These are phyloP conservation scores for Thunnus thynnus DNA, from an alignment of 2,113 vertebrate species.

Conservation along the genomic window DNA sequence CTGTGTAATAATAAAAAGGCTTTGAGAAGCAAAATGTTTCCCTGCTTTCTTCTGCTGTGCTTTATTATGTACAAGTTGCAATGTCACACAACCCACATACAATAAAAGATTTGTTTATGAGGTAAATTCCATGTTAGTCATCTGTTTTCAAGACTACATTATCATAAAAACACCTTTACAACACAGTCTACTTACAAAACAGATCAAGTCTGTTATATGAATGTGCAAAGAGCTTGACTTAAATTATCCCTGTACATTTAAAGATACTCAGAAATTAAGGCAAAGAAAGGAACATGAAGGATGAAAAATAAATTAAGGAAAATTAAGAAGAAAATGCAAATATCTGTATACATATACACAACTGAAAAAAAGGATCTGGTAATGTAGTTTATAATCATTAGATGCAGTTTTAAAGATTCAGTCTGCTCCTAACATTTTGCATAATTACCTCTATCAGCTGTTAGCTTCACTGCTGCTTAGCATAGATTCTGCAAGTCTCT, in stretches of 20 bases:
- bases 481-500: too few species aligned
- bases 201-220: background rate
- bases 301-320: background rate
- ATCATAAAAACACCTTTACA: conserved; percentile 37
- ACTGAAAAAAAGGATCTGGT: background rate
- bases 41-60: conserved; percentile 15
- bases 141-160: conserved; percentile 15
- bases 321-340: background rate
- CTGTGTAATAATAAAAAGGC: conserved; percentile 79
- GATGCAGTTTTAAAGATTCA: background rate
- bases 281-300: conserved; percentile 47
- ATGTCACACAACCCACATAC: conserved; percentile 13
- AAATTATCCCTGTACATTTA: conserved; percentile 17
- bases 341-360: background rate
- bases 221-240: conserved; percentile 44
- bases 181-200: conserved; percentile 6
- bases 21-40: conserved; percentile 63
- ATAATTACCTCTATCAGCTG: conserved; percentile 6
- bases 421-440: background rate
- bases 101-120: conserved; percentile 28
- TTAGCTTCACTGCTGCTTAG: background rate
- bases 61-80: conserved; percentile 61
- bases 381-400: background rate
- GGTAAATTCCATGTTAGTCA: conserved; percentile 27
- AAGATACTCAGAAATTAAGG: background rate